A percentile compares a stretch with the other conserved stretches of the same genome.
These are phyloP conservation scores for Synaphobranchus kaupii DNA, from an alignment of 2,797 vertebrate genomes.

Conservation along the genomic window DNA sequence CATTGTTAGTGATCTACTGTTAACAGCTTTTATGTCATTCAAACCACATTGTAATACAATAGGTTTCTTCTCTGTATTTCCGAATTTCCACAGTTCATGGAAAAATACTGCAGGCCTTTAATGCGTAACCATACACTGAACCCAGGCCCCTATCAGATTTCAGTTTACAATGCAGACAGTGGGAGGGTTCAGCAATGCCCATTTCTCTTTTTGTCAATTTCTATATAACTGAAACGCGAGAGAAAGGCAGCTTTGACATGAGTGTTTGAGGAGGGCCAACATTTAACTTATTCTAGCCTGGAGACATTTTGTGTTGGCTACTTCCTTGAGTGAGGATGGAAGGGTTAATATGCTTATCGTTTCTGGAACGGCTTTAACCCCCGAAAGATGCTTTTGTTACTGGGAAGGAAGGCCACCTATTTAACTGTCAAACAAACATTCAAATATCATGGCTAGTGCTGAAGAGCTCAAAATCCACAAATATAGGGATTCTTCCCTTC, in stretches of 20 bases:
- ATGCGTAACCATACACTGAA: background rate
- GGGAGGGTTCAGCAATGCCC: background rate
- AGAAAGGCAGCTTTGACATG: background rate
- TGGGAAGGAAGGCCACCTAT: background rate
- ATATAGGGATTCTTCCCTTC: background rate
- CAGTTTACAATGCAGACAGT: conserved; percentile 17
- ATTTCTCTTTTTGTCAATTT: conserved; percentile 7
- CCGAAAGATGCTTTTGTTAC: conserved; percentile 6
- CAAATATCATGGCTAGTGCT: background rate
- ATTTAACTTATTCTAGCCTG: background rate
- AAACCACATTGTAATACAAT: background rate
- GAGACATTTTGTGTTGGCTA: background rate
- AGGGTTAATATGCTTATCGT: conserved; percentile 19
- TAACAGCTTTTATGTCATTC: background rate
- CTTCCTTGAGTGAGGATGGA: conserved; percentile 16
- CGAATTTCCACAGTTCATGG: conserved; percentile 4
- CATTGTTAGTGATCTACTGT: background rate
- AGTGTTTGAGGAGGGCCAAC: background rate
- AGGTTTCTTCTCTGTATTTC: background rate
- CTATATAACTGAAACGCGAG: background rate
- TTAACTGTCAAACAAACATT: background rate
- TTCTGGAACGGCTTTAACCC: conserved; percentile 1
- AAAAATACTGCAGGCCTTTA: background rate
- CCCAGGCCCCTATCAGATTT: background rate
- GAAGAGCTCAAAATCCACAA: background rate